A percentile compares a stretch with the other conserved stretches of the same genome.
Conservation (phyloP, 2,113 vertebrate genomes). For the Rhea americana region DNA sequence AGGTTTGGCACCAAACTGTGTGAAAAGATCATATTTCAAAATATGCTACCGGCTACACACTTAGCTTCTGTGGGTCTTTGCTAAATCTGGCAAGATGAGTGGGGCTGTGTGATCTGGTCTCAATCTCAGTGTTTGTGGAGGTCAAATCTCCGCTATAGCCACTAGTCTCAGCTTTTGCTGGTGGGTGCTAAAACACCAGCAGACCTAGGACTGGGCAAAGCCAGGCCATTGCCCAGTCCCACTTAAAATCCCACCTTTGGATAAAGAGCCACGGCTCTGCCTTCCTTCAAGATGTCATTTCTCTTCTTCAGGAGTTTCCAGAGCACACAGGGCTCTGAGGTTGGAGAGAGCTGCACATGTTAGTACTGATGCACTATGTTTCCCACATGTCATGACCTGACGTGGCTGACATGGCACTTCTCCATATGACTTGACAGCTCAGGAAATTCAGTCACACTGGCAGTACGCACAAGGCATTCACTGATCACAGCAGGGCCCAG, state of each 20-base stretch:
- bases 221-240: accelerated
- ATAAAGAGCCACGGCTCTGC: accelerated
- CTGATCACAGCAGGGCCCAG: accelerated
- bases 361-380: accelerated
- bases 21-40: neutral
- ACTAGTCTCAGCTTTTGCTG: neutral
- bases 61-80: neutral
- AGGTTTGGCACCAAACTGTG: neutral
- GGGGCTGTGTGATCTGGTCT: accelerated
- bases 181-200: neutral
- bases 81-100: neutral
- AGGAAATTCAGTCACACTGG: neutral
- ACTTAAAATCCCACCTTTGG: accelerated
- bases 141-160: neutral
- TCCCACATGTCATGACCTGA: neutral
- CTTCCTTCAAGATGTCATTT: neutral
- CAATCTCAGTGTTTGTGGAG: accelerated
- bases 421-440: neutral
- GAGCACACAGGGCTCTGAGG: neutral
- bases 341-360: neutral
- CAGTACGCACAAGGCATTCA: neutral
- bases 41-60: neutral
- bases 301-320: neutral
- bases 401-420: neutral
- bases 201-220: accelerated